Conservation (phyloP, 2,888 invertebrate genomes). For the Bellardia bayeri region DNA sequence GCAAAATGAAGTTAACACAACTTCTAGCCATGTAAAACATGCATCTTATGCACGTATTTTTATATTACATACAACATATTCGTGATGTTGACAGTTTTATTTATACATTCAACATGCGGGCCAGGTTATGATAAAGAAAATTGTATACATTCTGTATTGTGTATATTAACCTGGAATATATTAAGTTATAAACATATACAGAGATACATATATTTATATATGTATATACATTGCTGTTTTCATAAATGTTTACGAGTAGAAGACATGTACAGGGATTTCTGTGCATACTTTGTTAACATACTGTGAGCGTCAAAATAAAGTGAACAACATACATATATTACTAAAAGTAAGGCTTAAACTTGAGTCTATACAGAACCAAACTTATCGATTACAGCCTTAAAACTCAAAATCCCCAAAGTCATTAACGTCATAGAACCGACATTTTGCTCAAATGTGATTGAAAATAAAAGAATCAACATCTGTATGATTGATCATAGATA, state of each 20-base stretch:
- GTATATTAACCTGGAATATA: constrained; percentile 42
- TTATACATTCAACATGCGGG: constrained; percentile 12
- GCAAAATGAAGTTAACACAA: not conserved
- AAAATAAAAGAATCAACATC: no score
- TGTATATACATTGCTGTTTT: not conserved
- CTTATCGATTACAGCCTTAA: no score
- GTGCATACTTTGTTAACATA: no score
- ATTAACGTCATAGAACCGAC: no score
- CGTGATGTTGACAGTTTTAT: constrained; percentile 66
- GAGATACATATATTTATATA: no score
- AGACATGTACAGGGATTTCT: not conserved
- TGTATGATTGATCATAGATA: no score
- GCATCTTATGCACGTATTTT: constrained; percentile 11
- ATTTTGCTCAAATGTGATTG: no score
- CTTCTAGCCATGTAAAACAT: not conserved
- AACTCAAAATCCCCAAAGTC: no score
- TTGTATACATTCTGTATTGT: not conserved
- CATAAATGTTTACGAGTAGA: not conserved
- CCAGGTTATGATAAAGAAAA: constrained; percentile 43
- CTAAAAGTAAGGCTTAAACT: no score
- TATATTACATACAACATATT: constrained; percentile 40
- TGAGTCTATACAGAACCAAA: no score
- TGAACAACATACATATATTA: no score
- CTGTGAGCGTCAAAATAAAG: no score
- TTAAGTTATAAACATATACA: not conserved